A percentile compares a stretch with the other conserved stretches of the same genome.
Conservation (phyloP, 2,888 invertebrate genomes). For the Molorchus minor region DNA sequence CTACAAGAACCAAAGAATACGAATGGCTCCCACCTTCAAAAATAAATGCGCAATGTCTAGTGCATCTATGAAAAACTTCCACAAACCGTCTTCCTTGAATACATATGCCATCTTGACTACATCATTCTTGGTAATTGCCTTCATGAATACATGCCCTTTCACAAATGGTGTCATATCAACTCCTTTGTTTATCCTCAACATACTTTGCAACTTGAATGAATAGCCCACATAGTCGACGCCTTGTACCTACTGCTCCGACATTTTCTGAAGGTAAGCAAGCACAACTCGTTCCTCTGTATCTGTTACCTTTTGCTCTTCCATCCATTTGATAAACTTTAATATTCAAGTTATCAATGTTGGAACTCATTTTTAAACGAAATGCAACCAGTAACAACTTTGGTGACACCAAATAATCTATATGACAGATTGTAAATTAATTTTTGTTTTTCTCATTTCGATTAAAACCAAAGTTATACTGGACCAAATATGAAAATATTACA, state of each 20-base stretch:
- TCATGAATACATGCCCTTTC: conserved; percentile 16
- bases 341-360: too few relatives aligned
- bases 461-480: too few relatives aligned
- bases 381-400: too few relatives aligned
- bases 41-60: conserved; percentile 12
- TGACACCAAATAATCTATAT: too few relatives aligned
- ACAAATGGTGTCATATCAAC: conserved; percentile 7
- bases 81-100: neutral
- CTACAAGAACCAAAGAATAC: conserved; percentile 23
- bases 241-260: conserved; percentile 9
- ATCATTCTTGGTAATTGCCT: conserved; percentile 3
- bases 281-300: too few relatives aligned
- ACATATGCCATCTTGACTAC: neutral
- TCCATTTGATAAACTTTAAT: too few relatives aligned
- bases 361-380: too few relatives aligned
- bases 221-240: conserved; percentile 3
- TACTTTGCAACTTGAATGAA: conserved; percentile 11
- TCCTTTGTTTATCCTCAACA: conserved; percentile 9
- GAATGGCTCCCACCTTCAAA: conserved; percentile 18
- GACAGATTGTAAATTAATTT: too few relatives aligned
- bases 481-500: too few relatives aligned
- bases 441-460: too few relatives aligned
- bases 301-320: too few relatives aligned
- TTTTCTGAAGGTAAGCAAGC: conserved; percentile 7
- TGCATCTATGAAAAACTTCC: too few relatives aligned